These are phyloP conservation scores for Agonopterix heracliana DNA, from an alignment of 2,888 invertebrate genomes.

Conservation along the genomic window DNA sequence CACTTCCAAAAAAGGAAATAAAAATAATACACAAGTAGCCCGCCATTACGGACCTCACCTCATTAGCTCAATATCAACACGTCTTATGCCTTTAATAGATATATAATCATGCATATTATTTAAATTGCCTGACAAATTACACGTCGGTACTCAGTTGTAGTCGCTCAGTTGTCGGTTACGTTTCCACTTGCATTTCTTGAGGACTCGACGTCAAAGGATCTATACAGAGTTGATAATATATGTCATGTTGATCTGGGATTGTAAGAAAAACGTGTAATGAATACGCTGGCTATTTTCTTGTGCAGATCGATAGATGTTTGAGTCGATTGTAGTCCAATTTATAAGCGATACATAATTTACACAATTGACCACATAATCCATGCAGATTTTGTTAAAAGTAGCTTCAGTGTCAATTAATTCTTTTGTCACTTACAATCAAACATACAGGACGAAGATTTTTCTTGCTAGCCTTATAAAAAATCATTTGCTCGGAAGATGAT, in stretches of 20 bases:
- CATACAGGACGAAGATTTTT: no score
- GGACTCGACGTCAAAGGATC: slow-evolving; percentile 37
- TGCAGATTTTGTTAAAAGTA: no score
- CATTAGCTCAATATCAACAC: slow-evolving; percentile 71
- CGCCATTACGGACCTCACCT: slow-evolving; percentile 45
- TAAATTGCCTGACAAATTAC: slow-evolving; percentile 74
- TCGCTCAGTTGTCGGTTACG: slow-evolving; percentile 63
- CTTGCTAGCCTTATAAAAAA: no score
- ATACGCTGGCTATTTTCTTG: no score
- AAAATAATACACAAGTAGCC: slow-evolving; percentile 25
- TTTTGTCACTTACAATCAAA: no score
- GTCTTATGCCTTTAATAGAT: slow-evolving; percentile 68
- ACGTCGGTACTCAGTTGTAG: slow-evolving; percentile 61
- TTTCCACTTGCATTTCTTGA: slow-evolving; percentile 64
- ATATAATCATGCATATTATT: slow-evolving; percentile 73
- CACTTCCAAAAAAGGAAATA: slow-evolving; percentile 30
- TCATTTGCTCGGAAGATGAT: no score
- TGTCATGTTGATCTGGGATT: neutral
- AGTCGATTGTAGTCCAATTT: no score
- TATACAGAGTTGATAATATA: slow-evolving; percentile 35
- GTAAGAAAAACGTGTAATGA: slow-evolving; percentile 1
- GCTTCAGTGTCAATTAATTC: no score
- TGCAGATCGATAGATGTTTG: no score
- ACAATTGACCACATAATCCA: no score
- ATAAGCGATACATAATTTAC: no score